Percentiles rank a stretch among this genome's conserved stretches.
Evolutionary conservation across 2,797 vertebrate species (phyloP).

Genomic region (Vespertilio murinus): DNA sequence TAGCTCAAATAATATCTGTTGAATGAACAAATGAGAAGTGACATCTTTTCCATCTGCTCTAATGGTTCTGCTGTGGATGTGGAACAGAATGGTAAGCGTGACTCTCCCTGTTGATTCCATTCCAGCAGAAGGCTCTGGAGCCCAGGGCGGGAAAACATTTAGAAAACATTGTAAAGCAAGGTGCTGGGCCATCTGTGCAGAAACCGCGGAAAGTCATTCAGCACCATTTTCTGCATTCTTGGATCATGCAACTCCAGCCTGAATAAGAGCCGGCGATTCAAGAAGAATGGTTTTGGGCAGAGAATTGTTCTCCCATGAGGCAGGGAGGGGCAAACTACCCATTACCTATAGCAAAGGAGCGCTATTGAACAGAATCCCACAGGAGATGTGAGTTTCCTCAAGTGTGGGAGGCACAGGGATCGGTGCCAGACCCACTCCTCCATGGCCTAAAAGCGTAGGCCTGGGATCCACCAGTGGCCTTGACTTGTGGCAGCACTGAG

Average conservation of each 20-base stretch:
- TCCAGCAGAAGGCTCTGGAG: background rate
- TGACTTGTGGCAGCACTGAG: background rate
- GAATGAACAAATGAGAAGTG: background rate
- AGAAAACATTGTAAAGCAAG: background rate
- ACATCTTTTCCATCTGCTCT: no score
- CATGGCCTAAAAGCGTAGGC: background rate
- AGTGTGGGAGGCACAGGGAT: background rate
- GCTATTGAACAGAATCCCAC: background rate
- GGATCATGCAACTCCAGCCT: accelerated
- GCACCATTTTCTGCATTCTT: background rate
- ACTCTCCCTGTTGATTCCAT: background rate
- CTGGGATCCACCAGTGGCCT: no score
- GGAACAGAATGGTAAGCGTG: background rate
- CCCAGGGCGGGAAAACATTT: background rate
- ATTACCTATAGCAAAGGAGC: background rate
- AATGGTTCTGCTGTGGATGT: background rate
- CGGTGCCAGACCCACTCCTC: background rate
- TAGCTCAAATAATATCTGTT: background rate
- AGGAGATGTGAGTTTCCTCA: background rate
- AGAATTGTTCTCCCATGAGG: background rate
- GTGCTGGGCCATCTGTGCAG: background rate
- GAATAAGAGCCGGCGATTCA: background rate
- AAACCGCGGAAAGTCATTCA: background rate
- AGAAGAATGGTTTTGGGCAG: background rate
- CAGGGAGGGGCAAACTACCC: no score